Evolutionary conservation across 2,888 invertebrate genomes (phyloP).

Genomic region (Leuctra nigra): DNA sequence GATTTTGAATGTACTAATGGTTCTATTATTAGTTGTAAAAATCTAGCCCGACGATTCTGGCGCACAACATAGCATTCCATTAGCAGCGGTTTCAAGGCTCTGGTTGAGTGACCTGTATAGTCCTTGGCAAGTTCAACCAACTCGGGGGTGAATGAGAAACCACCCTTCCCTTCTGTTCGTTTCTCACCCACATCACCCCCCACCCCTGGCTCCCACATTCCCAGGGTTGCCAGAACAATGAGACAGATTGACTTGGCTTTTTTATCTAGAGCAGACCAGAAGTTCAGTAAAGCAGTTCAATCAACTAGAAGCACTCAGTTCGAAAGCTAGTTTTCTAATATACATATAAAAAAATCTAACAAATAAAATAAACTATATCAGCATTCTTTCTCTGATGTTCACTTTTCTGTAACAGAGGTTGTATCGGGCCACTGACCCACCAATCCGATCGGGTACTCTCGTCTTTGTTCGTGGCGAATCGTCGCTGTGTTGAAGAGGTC

Average conservation of each 20-base stretch:
- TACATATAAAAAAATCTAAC: slow-evolving; percentile 7
- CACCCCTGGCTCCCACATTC: neutral
- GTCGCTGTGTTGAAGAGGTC: slow-evolving; percentile 44
- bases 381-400: slow-evolving; percentile 16
- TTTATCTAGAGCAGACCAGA: slow-evolving; percentile 13
- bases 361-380: slow-evolving; percentile 10
- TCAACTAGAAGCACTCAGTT: neutral
- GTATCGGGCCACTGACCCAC: slow-evolving; percentile 28
- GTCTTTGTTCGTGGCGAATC: slow-evolving; percentile 21
- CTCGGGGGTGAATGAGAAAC: neutral
- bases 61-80: neutral
- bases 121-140: slow-evolving; percentile 3
- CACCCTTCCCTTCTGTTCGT: slow-evolving; percentile 4
- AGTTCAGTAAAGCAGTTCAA: slow-evolving; percentile 19
- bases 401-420: slow-evolving; percentile 22
- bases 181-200: too few species aligned
- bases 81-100: neutral
- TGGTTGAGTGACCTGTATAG: slow-evolving; percentile 9
- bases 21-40: slow-evolving; percentile 9
- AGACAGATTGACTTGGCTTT: too few species aligned
- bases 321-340: slow-evolving; percentile 13
- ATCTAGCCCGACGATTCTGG: neutral
- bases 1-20: neutral
- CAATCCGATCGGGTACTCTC: slow-evolving; percentile 24
- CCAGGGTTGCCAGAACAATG: neutral